phyloP scores from a whole-genome alignment of 2,888 invertebrate genomes.

The Brenthis daphne region DNA sequence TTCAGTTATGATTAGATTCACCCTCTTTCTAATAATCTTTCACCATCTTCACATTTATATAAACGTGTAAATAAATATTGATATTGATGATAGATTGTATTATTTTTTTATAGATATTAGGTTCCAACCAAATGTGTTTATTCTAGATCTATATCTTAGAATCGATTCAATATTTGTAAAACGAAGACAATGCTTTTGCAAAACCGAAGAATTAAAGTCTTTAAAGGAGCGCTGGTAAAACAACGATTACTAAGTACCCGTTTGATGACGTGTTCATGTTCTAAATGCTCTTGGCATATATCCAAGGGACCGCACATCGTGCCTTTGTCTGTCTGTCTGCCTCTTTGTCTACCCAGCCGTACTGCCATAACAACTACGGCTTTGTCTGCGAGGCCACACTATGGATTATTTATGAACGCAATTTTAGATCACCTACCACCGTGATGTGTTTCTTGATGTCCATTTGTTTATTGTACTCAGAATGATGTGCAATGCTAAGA shows the following conservation, averaged over 20 bases:
- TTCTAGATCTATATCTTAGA: too few relatives aligned
- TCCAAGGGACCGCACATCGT: constrained; percentile 54
- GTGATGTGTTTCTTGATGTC: constrained; percentile 22
- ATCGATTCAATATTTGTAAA: too few relatives aligned
- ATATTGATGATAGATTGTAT: too few relatives aligned
- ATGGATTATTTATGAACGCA: constrained; percentile 44
- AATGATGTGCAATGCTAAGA: constrained; percentile 9
- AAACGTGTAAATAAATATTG: too few relatives aligned
- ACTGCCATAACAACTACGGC: constrained; percentile 40
- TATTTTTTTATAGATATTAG: too few relatives aligned
- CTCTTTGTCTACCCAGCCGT: constrained; percentile 59
- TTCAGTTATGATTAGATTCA: too few relatives aligned
- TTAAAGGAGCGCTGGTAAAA: constrained; percentile 27
- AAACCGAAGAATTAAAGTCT: constrained; percentile 4
- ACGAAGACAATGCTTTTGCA: neutral
- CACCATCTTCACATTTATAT: too few relatives aligned
- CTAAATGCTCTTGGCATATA: constrained; percentile 55
- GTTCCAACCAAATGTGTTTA: too few relatives aligned
- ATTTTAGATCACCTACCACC: constrained; percentile 35
- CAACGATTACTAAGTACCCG: constrained; percentile 41
- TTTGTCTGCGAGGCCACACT: constrained; percentile 41
- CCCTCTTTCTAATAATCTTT: too few relatives aligned
- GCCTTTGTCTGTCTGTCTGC: constrained; percentile 64
- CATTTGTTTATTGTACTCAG: constrained; percentile 21
- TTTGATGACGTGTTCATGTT: constrained; percentile 43